These are phyloP conservation scores for Cydia splendana DNA, from an alignment of 1,140 invertebrate species.

Conservation along the genomic window DNA sequence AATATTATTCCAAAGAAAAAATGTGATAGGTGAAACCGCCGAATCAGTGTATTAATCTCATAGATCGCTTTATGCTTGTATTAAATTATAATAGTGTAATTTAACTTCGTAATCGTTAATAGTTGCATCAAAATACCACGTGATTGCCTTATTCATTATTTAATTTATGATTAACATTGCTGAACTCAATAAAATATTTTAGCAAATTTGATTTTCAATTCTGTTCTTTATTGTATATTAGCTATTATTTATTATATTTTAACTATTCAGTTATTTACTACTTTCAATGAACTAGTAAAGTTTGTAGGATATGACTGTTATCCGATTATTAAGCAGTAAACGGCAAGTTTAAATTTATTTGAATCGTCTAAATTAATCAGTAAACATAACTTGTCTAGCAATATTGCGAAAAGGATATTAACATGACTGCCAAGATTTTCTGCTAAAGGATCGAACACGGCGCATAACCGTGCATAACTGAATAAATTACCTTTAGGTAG, in stretches of 20 bases:
- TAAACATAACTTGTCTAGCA: constrained; percentile 12
- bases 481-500: constrained; percentile 16
- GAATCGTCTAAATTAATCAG: constrained; percentile 10
- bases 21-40: constrained; percentile 63
- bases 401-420: constrained; percentile 14
- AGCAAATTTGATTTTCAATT: constrained; percentile 53
- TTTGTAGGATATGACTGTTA: not conserved
- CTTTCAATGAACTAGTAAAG: not conserved
- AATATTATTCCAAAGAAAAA: constrained; percentile 69
- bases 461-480: constrained; percentile 13
- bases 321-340: constrained; percentile 5
- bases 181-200: constrained; percentile 77
- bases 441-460: constrained; percentile 12
- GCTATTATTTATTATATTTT: too few species aligned
- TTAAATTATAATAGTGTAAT: constrained; percentile 62
- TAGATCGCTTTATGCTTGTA: constrained; percentile 69
- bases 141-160: constrained; percentile 78
- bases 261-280: not conserved
- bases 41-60: constrained; percentile 66
- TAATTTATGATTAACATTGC: constrained; percentile 71
- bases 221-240: not conserved
- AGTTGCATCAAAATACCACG: constrained; percentile 70
- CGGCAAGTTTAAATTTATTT: not conserved
- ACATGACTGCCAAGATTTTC: constrained; percentile 2
- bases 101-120: constrained; percentile 63